A percentile compares a stretch with the other conserved stretches of the same genome.
phyloP scores from a whole-genome alignment of 2,888 invertebrate genomes.

The Heliconius charithonia region DNA sequence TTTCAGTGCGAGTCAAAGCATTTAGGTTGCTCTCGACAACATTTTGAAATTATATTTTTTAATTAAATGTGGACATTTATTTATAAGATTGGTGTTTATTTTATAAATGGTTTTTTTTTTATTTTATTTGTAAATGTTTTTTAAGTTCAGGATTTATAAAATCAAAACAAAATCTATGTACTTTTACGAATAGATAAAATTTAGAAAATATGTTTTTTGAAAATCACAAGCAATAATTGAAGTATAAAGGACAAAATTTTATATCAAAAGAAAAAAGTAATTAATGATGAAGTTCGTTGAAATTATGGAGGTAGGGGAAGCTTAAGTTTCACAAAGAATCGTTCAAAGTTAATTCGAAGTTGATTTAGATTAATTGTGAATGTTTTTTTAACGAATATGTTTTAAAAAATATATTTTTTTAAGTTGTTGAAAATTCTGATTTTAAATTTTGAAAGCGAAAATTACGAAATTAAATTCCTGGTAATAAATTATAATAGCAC shows the following conservation, averaged over 20 bases:
- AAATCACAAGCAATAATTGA: neutral
- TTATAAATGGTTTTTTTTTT: neutral
- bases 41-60: conserved; percentile 32
- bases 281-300: conserved; percentile 18
- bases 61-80: conserved; percentile 26
- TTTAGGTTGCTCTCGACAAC: conserved; percentile 29
- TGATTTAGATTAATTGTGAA: conserved; percentile 15
- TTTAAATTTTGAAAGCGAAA: too few relatives aligned
- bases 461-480: too few relatives aligned
- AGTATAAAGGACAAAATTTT: conserved; percentile 8
- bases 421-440: neutral
- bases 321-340: conserved; percentile 16
- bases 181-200: neutral
- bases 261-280: conserved; percentile 19
- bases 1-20: conserved; percentile 31
- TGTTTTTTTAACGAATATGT: neutral
- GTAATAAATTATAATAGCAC: too few relatives aligned
- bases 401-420: neutral
- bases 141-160: neutral
- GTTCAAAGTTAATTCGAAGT: conserved; percentile 11
- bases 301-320: conserved; percentile 13
- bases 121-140: neutral
- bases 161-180: neutral
- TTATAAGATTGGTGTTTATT: neutral
- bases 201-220: neutral